Evolutionary conservation across 2,113 vertebrate genomes (phyloP).

Genomic region (Bujurquina vittata): DNA sequence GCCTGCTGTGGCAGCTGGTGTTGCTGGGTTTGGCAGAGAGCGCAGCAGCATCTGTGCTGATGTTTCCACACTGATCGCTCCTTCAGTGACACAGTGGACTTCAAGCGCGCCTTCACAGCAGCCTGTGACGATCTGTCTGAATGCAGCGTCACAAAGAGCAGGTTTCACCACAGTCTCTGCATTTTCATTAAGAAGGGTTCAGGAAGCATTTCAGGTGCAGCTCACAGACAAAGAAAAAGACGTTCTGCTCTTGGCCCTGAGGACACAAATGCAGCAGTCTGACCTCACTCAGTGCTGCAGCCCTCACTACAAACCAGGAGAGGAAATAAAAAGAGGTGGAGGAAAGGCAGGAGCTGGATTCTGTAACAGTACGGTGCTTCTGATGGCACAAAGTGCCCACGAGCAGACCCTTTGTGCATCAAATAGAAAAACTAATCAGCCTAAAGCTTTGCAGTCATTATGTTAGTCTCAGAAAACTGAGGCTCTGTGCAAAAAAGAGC

Average conservation of each 20-base stretch:
- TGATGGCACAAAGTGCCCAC: conserved; percentile 47
- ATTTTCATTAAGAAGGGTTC: not conserved
- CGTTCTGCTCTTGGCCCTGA: not conserved
- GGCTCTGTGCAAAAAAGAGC: conserved; percentile 73
- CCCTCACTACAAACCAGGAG: not conserved
- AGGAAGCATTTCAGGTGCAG: not conserved
- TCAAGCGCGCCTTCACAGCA: not conserved
- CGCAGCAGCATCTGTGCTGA: not conserved
- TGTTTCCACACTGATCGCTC: too few relatives aligned
- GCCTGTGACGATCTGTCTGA: not conserved
- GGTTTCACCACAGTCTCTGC: not conserved
- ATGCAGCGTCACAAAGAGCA: not conserved
- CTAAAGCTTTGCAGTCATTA: conserved; percentile 10
- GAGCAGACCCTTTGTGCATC: conserved; percentile 40
- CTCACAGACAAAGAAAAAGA: not conserved
- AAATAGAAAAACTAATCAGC: conserved; percentile 14
- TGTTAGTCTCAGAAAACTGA: conserved; percentile 43
- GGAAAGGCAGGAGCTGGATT: not conserved
- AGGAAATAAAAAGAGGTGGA: not conserved
- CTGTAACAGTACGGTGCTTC: conserved; percentile 28
- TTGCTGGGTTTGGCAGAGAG: not conserved
- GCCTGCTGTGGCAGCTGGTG: not conserved
- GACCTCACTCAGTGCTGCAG: not conserved
- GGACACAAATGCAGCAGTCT: not conserved
- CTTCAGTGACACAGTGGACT: too few relatives aligned